These are phyloP conservation scores for Tachysurus vachellii DNA, from an alignment of 2,113 vertebrate species.

Conservation along the genomic window DNA sequence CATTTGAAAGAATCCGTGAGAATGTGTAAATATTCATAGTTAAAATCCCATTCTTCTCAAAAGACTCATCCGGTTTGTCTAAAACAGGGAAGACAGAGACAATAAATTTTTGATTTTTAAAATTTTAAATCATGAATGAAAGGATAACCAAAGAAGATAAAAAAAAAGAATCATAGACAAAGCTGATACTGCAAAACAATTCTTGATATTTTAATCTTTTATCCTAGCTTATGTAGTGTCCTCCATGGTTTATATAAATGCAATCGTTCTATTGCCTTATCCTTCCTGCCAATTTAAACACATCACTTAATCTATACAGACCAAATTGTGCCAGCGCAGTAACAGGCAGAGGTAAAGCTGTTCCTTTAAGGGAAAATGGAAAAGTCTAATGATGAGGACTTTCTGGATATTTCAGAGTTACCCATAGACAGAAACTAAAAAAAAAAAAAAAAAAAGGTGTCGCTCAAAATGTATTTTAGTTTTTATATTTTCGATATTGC, in stretches of 20 bases:
- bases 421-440: too few species aligned
- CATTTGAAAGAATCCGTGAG: slow-evolving; percentile 57
- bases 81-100: slow-evolving; percentile 46
- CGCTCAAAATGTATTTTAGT: too few species aligned
- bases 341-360: not conserved
- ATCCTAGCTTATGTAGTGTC: not conserved
- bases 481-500: not conserved
- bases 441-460: not conserved
- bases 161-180: not conserved
- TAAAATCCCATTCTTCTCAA: slow-evolving; percentile 70
- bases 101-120: not conserved
- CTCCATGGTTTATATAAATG: not conserved
- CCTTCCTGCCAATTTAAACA: not conserved
- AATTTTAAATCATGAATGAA: not conserved
- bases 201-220: not conserved
- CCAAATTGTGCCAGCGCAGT: not conserved
- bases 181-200: not conserved
- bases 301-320: not conserved
- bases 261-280: not conserved
- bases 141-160: too few species aligned
- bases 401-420: not conserved
- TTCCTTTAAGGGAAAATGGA: not conserved
- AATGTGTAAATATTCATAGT: slow-evolving; percentile 67
- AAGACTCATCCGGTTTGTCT: slow-evolving; percentile 63
- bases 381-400: not conserved